Evolutionary conservation across 92 coral and sea anemone genomes (phyloP).

Genomic region (Muricea muricata): DNA sequence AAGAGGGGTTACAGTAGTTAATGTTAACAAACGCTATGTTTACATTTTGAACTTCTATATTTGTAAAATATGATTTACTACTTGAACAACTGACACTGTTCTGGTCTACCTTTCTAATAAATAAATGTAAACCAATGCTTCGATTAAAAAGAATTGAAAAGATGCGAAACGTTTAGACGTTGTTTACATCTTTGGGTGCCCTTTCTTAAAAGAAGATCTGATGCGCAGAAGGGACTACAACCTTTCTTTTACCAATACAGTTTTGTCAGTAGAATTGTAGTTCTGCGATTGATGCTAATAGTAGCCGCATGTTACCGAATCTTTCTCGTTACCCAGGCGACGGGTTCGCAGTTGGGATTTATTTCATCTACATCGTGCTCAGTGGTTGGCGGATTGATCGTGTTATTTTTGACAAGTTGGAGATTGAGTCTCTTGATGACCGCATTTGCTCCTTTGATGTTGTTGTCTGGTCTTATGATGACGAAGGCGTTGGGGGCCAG

Average conservation of each 20-base stretch:
- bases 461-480: conserved; percentile 75
- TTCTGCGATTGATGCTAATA: not conserved
- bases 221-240: too few relatives aligned
- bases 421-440: conserved; percentile 75
- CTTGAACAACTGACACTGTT: too few relatives aligned
- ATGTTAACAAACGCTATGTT: too few relatives aligned
- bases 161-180: too few relatives aligned
- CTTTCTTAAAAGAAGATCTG: too few relatives aligned
- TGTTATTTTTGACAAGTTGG: conserved; percentile 81
- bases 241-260: not conserved
- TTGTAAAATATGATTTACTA: too few relatives aligned
- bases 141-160: too few relatives aligned
- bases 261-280: not conserved
- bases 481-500: conserved; percentile 67
- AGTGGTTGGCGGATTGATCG: conserved; percentile 62
- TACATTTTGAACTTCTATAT: too few relatives aligned
- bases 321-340: conserved; percentile 64
- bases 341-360: conserved; percentile 81
- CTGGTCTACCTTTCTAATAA: too few relatives aligned
- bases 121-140: too few relatives aligned
- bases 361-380: conserved; percentile 74
- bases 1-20: too few relatives aligned
- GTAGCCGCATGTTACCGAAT: not conserved
- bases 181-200: too few relatives aligned
- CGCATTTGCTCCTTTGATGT: conserved; percentile 81